Conservation (phyloP, 2,113 vertebrate genomes). For the Andinoacara biseriatus region DNA sequence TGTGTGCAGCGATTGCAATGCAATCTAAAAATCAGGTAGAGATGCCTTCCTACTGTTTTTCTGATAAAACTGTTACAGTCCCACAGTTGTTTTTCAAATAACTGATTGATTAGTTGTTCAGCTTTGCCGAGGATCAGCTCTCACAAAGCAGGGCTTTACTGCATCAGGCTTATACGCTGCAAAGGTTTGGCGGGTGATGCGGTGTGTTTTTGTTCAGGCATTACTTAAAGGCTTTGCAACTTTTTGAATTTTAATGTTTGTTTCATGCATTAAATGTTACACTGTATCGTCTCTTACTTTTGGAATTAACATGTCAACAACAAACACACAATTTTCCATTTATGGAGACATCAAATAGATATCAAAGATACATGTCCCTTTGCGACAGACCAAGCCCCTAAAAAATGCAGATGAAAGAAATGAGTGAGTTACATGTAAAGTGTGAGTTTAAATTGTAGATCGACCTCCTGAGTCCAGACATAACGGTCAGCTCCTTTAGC, state of each 20-base stretch:
- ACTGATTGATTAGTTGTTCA: background rate
- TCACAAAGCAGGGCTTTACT: background rate
- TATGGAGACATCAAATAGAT: background rate
- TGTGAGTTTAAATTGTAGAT: background rate
- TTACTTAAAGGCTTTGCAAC: background rate
- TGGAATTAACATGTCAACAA: background rate
- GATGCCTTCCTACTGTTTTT: background rate
- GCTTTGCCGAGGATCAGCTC: background rate
- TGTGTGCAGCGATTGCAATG: background rate
- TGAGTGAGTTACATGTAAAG: background rate
- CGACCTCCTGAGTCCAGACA: background rate
- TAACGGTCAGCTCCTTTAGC: too few species aligned
- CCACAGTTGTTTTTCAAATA: background rate
- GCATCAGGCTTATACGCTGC: background rate
- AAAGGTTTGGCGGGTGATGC: background rate
- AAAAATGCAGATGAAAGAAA: background rate
- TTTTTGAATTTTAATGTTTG: background rate
- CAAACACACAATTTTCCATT: background rate
- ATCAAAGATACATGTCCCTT: background rate
- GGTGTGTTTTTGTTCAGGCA: fast-evolving
- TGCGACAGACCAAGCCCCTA: background rate
- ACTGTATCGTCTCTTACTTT: background rate
- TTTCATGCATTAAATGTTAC: fast-evolving
- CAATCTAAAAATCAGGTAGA: background rate
- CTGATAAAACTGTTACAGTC: background rate